phyloP scores from a whole-genome alignment of 2,888 invertebrate genomes.

The Allophyes oxyacanthae region DNA sequence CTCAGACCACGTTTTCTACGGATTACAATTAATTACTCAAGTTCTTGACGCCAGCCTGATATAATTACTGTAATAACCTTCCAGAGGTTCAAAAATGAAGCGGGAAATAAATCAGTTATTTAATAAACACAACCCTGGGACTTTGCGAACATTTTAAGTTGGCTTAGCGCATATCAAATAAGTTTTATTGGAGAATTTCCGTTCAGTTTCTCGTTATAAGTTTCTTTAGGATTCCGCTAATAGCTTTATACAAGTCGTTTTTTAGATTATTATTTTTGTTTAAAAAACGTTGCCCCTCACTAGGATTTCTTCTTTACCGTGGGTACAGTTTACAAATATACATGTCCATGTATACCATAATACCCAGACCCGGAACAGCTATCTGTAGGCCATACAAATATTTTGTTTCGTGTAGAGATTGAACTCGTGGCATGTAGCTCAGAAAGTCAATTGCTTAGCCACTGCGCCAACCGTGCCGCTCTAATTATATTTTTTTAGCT shows the following conservation, averaged over 20 bases:
- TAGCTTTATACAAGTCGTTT: constrained; percentile 18
- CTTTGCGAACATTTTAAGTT: constrained; percentile 14
- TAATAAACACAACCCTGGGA: constrained; percentile 31
- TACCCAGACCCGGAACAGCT: too few species aligned
- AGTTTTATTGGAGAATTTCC: constrained; percentile 36
- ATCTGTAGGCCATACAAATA: too few species aligned
- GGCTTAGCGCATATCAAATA: constrained; percentile 32
- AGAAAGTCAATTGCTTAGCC: too few species aligned
- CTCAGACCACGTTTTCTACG: constrained; percentile 14
- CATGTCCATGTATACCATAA: too few species aligned
- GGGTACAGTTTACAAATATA: too few species aligned
- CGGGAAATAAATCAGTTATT: constrained; percentile 37
- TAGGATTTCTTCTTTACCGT: too few species aligned
- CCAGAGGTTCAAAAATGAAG: constrained; percentile 41
- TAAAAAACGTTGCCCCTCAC: too few species aligned
- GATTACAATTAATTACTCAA: constrained; percentile 57
- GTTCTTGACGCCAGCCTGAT: constrained; percentile 40
- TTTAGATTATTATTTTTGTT: constrained; percentile 1
- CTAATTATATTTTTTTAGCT: too few species aligned
- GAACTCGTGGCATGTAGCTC: too few species aligned
- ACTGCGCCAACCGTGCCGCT: too few species aligned
- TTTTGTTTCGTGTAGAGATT: too few species aligned
- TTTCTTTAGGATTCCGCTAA: constrained; percentile 34
- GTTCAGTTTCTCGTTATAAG: constrained; percentile 30
- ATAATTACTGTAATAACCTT: constrained; percentile 51